Evolutionary conservation across 1,140 invertebrate species (phyloP).

Genomic region (Drosophila simulans): DNA sequence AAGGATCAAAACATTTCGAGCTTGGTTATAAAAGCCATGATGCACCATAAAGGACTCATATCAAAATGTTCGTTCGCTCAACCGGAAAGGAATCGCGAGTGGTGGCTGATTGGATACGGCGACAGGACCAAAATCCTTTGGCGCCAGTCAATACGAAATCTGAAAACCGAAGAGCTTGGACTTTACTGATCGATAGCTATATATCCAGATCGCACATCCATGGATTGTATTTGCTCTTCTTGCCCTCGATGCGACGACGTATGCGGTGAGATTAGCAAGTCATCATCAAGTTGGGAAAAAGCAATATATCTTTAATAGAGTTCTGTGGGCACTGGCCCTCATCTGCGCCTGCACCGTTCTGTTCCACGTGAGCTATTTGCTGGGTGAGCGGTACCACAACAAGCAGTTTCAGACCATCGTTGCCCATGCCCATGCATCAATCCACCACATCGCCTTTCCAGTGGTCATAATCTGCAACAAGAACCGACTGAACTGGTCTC

Average conservation of each 20-base stretch:
- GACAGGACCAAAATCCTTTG: neutral
- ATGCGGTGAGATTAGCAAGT: slow-evolving; percentile 50
- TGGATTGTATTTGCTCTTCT: slow-evolving; percentile 59
- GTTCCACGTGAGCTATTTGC: slow-evolving; percentile 54
- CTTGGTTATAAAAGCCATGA: slow-evolving; percentile 41
- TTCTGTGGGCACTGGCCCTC: slow-evolving; percentile 53
- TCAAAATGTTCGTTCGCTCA: slow-evolving; percentile 34
- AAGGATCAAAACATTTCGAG: too few relatives aligned
- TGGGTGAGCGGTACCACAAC: slow-evolving; percentile 49
- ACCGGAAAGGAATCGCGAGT: slow-evolving; percentile 5
- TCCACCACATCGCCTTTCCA: slow-evolving; percentile 66
- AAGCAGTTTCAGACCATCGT: slow-evolving; percentile 66
- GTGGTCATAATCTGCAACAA: slow-evolving; percentile 72
- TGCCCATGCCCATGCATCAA: slow-evolving; percentile 51
- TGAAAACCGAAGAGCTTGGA: slow-evolving; percentile 23
- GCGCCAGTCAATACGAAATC: neutral
- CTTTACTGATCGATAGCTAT: slow-evolving; percentile 42
- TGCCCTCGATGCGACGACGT: slow-evolving; percentile 56
- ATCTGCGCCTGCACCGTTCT: slow-evolving; percentile 42
- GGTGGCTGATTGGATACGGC: slow-evolving; percentile 12
- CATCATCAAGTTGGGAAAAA: too few relatives aligned
- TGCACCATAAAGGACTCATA: neutral
- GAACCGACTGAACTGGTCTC: slow-evolving; percentile 77
- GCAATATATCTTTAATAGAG: neutral
- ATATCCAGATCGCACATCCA: slow-evolving; percentile 55